Percentiles rank a stretch among this genome's conserved stretches.
phyloP scores from a whole-genome alignment of 2,797 vertebrate genomes.

The Sphenopsis melanotis region DNA sequence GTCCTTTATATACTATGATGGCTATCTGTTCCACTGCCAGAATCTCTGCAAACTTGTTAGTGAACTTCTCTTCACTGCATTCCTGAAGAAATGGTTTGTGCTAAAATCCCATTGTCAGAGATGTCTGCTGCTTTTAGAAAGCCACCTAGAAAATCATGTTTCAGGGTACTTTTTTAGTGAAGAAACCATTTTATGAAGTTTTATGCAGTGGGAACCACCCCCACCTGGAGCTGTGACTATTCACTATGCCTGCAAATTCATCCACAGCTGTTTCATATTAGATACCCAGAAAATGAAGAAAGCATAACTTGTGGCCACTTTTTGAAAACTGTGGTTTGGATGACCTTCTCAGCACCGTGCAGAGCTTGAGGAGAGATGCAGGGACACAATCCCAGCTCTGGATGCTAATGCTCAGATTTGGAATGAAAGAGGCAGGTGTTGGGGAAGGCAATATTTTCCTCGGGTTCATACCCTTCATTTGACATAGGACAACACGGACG shows the following conservation, averaged over 20 bases:
- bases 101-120: neutral
- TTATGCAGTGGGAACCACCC: neutral
- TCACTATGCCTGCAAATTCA: neutral
- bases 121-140: neutral
- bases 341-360: neutral
- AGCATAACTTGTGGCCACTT: neutral
- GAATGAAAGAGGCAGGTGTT: neutral
- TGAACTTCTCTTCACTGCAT: neutral
- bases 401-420: neutral
- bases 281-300: neutral
- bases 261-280: constrained; percentile 1
- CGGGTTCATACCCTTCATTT: neutral
- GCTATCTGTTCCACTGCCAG: neutral
- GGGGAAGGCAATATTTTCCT: neutral
- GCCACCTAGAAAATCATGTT: neutral
- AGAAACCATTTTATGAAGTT: neutral
- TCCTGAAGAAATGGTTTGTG: neutral
- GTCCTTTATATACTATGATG: neutral
- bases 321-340: neutral
- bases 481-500: neutral
- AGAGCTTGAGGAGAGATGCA: neutral
- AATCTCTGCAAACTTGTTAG: neutral
- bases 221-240: neutral
- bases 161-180: neutral
- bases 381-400: neutral